A percentile compares a stretch with the other conserved stretches of the same genome.
These are phyloP conservation scores for Enteromius paludinosus DNA, from an alignment of 2,797 vertebrate species.

Conservation along the genomic window DNA sequence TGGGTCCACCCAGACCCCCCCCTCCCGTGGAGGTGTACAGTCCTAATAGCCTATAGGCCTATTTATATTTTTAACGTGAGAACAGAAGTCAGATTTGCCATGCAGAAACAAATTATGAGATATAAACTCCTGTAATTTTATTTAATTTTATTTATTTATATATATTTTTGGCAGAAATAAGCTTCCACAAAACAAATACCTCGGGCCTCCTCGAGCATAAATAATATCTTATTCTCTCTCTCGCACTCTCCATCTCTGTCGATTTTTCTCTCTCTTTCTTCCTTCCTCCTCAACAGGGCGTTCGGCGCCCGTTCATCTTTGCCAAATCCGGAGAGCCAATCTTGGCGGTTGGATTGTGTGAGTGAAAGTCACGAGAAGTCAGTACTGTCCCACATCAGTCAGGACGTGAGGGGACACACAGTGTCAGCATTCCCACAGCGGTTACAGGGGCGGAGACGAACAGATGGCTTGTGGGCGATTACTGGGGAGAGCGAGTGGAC, in stretches of 20 bases:
- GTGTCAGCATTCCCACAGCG: conserved; percentile 44
- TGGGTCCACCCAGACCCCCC: too few relatives aligned
- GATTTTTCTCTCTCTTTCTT: background rate
- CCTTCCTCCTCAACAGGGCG: background rate
- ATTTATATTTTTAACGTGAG: too few relatives aligned
- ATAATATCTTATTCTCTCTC: background rate
- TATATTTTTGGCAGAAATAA: background rate
- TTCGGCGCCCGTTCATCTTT: conserved; percentile 39
- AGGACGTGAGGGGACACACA: conserved; percentile 28
- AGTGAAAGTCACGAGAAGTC: conserved; percentile 55
- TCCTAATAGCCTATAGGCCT: too few relatives aligned
- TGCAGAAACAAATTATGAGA: too few relatives aligned
- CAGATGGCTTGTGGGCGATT: conserved; percentile 52
- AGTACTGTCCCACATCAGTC: conserved; percentile 46
- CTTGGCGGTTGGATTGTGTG: conserved; percentile 38
- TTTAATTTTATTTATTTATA: too few relatives aligned
- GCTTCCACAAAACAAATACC: background rate
- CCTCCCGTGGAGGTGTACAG: too few relatives aligned
- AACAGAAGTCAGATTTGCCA: too few relatives aligned
- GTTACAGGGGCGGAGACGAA: conserved; percentile 25
- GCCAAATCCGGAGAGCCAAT: conserved; percentile 36
- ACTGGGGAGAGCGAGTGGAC: conserved; percentile 5
- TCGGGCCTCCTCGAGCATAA: background rate
- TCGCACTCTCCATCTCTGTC: background rate
- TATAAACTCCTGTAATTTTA: too few relatives aligned